These are phyloP conservation scores for Corvus moneduloides DNA, from an alignment of 2,113 vertebrate species.

Conservation along the genomic window DNA sequence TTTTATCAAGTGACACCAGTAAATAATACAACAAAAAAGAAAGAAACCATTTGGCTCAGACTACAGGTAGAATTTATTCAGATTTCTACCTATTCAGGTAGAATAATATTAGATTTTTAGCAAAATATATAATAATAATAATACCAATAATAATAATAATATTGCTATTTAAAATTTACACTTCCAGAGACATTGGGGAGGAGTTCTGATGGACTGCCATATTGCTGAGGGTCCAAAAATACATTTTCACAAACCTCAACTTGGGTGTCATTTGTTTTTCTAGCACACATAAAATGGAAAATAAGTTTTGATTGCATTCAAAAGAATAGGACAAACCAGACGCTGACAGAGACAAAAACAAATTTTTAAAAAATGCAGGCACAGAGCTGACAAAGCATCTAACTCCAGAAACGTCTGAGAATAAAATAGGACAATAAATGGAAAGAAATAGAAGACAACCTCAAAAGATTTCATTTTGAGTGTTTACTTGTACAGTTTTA, in stretches of 20 bases:
- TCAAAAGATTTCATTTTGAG: neutral
- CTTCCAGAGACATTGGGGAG: neutral
- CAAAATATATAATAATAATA: neutral
- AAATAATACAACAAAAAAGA: neutral
- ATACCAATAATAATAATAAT: neutral
- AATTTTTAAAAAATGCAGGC: neutral
- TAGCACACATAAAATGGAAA: neutral
- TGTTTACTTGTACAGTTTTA: neutral
- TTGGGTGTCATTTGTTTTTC: neutral
- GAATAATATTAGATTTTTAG: neutral
- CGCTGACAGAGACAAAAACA: neutral
- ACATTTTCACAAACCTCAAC: neutral
- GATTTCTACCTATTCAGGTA: neutral
- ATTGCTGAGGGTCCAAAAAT: neutral
- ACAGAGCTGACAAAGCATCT: neutral
- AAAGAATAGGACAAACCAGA: neutral
- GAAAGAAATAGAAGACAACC: neutral
- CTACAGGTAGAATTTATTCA: neutral
- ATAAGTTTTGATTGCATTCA: neutral
- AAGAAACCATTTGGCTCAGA: neutral
- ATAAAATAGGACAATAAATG: neutral
- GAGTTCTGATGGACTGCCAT: neutral
- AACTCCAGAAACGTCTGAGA: neutral
- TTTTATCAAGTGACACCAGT: neutral
- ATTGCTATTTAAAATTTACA: neutral